Percentiles rank a stretch among this genome's conserved stretches.
Conservation (phyloP, 1,140 invertebrate species). For the Pseudachorutes palmiensis region DNA sequence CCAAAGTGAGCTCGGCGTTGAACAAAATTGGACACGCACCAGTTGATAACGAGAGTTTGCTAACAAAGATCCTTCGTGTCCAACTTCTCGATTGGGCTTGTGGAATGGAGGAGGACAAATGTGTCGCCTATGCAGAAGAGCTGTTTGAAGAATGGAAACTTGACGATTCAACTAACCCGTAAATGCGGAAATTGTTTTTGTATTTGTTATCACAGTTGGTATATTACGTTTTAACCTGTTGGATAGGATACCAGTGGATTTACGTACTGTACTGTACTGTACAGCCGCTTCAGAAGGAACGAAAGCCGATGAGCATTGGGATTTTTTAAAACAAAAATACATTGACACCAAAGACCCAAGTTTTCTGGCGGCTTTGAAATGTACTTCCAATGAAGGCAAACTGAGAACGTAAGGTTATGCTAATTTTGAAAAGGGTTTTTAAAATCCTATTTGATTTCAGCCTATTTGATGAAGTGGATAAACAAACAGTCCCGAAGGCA, state of each 20-base stretch:
- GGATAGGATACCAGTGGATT: conserved; percentile 20
- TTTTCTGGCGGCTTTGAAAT: too few species aligned
- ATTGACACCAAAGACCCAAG: too few species aligned
- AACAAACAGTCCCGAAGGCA: too few species aligned
- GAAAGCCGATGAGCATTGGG: not conserved
- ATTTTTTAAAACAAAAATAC: too few species aligned
- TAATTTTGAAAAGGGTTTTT: too few species aligned
- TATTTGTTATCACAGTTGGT: not conserved
- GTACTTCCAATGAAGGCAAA: too few species aligned
- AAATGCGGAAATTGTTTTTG: conserved; percentile 18
- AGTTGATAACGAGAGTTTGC: not conserved
- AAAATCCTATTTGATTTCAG: too few species aligned
- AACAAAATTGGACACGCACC: not conserved
- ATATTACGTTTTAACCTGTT: not conserved
- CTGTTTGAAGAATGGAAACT: conserved; percentile 23
- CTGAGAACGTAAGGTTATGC: too few species aligned
- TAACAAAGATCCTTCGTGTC: conserved; percentile 16
- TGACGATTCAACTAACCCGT: conserved; percentile 1
- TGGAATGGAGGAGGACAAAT: conserved; percentile 11
- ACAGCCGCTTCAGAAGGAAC: conserved; percentile 17
- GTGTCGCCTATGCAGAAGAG: conserved; percentile 13
- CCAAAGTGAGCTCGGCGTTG: conserved; percentile 17
- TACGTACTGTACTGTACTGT: conserved; percentile 22
- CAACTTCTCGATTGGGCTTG: conserved; percentile 26
- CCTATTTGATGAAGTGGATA: too few species aligned